Conservation (phyloP, 2,113 vertebrate species). For the Helogale parvula region DNA sequence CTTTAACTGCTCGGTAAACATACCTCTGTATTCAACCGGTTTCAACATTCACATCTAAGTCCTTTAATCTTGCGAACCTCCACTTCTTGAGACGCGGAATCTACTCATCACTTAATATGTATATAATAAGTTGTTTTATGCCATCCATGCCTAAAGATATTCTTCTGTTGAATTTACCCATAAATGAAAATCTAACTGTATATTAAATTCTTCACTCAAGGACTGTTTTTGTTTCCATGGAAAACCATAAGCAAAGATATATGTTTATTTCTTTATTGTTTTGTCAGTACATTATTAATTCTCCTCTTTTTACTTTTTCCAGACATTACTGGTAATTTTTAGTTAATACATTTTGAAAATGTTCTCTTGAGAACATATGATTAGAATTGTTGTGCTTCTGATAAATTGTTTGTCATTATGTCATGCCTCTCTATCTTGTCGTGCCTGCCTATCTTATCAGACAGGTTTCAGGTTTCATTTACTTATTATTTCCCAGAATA, state of each 20-base stretch:
- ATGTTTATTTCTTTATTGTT: background rate
- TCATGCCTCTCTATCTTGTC: background rate
- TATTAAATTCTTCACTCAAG: background rate
- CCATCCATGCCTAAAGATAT: background rate
- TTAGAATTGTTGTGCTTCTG: background rate
- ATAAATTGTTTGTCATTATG: background rate
- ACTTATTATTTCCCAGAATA: background rate
- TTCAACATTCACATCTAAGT: background rate
- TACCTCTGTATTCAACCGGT: background rate
- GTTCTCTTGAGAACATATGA: background rate
- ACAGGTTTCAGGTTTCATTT: background rate
- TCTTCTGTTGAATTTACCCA: background rate
- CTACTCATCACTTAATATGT: background rate
- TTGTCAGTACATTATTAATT: background rate
- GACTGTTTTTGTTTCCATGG: background rate
- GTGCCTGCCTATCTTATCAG: background rate
- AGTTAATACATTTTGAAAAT: background rate
- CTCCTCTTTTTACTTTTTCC: background rate
- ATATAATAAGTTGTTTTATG: background rate
- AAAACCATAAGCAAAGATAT: background rate
- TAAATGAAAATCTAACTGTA: background rate
- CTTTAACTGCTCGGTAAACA: background rate
- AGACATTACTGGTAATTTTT: background rate
- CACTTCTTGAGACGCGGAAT: background rate
- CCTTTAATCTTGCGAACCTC: background rate